Conservation (phyloP, 2,113 vertebrate genomes). For the Callospermophilus lateralis region DNA sequence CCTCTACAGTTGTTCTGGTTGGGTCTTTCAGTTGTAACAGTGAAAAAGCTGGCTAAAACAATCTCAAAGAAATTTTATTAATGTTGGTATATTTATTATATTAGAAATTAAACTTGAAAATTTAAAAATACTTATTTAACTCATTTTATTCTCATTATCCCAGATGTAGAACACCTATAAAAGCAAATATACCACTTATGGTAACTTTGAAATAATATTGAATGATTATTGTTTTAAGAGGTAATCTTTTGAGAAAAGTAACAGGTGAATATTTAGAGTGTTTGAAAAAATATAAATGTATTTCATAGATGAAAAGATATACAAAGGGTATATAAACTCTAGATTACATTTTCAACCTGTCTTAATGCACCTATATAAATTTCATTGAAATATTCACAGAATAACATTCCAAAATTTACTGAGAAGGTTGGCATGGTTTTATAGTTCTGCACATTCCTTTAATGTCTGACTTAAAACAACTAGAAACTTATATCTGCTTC, state of each 20-base stretch:
- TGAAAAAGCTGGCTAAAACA: no score
- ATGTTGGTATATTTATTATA: neutral
- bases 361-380: no score
- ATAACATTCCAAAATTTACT: neutral
- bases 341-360: no score
- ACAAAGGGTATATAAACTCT: neutral
- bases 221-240: neutral
- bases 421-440: neutral
- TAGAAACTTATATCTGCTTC: neutral
- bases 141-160: neutral
- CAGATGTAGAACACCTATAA: neutral
- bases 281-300: neutral
- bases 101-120: slow-evolving; percentile 38
- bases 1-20: no score
- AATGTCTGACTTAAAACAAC: neutral
- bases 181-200: neutral
- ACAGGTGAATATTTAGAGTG: neutral
- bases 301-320: neutral
- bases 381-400: no score
- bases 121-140: neutral
- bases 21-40: no score
- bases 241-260: neutral
- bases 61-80: neutral
- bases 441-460: neutral
- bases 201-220: neutral